Evolutionary conservation across 2,888 invertebrate species (phyloP).

Genomic region (Thecophora atra): DNA sequence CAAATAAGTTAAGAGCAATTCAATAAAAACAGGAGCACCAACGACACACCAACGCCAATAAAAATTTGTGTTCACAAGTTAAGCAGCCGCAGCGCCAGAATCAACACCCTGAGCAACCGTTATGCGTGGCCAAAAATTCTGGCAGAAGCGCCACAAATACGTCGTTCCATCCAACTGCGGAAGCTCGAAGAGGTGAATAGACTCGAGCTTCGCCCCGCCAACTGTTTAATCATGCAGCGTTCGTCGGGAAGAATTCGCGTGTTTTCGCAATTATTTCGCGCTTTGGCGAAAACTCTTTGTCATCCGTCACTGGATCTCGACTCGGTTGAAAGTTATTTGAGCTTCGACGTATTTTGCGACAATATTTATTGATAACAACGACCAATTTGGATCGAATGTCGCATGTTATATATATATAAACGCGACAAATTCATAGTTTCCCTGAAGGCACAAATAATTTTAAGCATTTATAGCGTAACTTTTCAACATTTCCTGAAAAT

Average conservation of each 20-base stretch:
- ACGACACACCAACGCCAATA: not conserved
- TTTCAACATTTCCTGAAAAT: too few species aligned
- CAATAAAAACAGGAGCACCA: not conserved
- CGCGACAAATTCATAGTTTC: too few species aligned
- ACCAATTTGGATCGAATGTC: slow-evolving; percentile 19
- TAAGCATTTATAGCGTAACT: too few species aligned
- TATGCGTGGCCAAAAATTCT: slow-evolving; percentile 9
- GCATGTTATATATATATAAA: too few species aligned
- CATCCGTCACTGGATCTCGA: not conserved
- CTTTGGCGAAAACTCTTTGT: slow-evolving; percentile 33
- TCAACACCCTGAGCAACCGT: not conserved
- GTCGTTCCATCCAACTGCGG: slow-evolving; percentile 11
- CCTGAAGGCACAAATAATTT: too few species aligned
- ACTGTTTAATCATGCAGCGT: slow-evolving; percentile 43
- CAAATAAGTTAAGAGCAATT: slow-evolving; percentile 48
- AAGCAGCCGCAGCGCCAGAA: not conserved
- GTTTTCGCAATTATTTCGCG: slow-evolving; percentile 44
- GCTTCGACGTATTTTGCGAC: not conserved
- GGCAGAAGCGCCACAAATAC: slow-evolving; percentile 32
- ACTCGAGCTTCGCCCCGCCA: slow-evolving; percentile 33
- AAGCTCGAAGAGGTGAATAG: slow-evolving; percentile 44
- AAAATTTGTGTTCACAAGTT: not conserved
- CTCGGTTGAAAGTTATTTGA: not conserved
- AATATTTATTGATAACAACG: slow-evolving; percentile 27
- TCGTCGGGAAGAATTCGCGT: slow-evolving; percentile 44